A percentile compares a stretch with the other conserved stretches of the same genome.
phyloP scores from a whole-genome alignment of 2,888 invertebrate species.

The Atherix ibis region DNA sequence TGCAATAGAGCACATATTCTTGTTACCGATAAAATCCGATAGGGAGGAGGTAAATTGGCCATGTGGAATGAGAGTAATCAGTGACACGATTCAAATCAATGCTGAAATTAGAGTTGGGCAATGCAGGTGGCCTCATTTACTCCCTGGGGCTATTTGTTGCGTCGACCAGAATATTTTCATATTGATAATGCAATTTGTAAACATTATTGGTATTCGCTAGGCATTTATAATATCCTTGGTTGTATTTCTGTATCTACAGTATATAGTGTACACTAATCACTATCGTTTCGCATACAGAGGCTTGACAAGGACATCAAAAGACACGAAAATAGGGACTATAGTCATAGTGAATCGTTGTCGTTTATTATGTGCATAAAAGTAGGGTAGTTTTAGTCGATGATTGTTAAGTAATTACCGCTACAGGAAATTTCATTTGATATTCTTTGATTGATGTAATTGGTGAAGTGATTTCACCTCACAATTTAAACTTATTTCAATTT shows the following conservation, averaged over 20 bases:
- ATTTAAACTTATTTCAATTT: too few relatives aligned
- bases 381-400: slow-evolving; percentile 4
- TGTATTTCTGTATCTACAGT: too few relatives aligned
- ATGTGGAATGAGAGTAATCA: too few relatives aligned
- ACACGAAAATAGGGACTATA: not conserved
- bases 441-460: too few relatives aligned
- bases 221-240: too few relatives aligned
- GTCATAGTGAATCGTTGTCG: not conserved
- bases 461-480: too few relatives aligned
- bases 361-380: not conserved
- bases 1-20: too few relatives aligned
- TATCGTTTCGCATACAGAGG: not conserved
- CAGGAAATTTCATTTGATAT: slow-evolving; percentile 10
- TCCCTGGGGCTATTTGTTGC: slow-evolving; percentile 1
- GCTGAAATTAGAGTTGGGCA: not conserved
- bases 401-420: slow-evolving; percentile 12
- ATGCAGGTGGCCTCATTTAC: not conserved
- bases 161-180: slow-evolving; percentile 10
- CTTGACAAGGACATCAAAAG: not conserved
- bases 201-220: too few relatives aligned
- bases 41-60: too few relatives aligned
- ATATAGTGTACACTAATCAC: not conserved
- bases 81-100: too few relatives aligned
- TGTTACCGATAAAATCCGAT: too few relatives aligned
- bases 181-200: slow-evolving; percentile 10